Conservation (phyloP, 92 coral and sea anemone species). For the Paragorgia papillata region DNA sequence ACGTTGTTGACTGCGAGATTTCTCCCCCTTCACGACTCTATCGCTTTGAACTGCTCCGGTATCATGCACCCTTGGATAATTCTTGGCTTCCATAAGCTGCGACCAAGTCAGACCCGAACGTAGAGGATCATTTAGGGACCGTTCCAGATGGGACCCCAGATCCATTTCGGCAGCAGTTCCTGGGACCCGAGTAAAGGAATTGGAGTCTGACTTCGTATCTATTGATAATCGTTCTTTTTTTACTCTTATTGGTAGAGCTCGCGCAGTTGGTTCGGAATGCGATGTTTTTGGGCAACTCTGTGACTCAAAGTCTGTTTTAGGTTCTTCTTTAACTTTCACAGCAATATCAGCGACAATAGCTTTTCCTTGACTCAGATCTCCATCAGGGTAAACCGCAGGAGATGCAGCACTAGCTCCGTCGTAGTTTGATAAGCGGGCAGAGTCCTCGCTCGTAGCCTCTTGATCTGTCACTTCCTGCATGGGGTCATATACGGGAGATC, state of each 20-base stretch:
- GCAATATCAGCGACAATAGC: not conserved
- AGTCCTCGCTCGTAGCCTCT: too few relatives aligned
- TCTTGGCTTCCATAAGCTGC: slow-evolving; percentile 28
- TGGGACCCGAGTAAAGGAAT: not conserved
- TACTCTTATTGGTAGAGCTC: not conserved
- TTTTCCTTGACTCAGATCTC: too few relatives aligned
- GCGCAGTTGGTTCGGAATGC: not conserved
- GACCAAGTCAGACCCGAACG: slow-evolving; percentile 24
- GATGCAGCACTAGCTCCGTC: too few relatives aligned
- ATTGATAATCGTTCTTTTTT: slow-evolving; percentile 4
- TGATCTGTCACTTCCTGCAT: too few relatives aligned
- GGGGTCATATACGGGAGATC: too few relatives aligned
- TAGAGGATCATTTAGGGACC: not conserved
- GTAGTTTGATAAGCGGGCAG: too few relatives aligned
- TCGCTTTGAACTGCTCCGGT: not conserved
- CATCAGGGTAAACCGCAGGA: too few relatives aligned
- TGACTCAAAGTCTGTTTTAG: not conserved
- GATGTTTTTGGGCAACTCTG: not conserved
- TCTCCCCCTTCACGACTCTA: not conserved
- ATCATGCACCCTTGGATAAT: slow-evolving; percentile 10
- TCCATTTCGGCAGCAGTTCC: slow-evolving; percentile 5
- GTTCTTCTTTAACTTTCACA: slow-evolving; percentile 19
- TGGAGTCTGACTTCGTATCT: not conserved
- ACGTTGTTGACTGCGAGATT: not conserved
- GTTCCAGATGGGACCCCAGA: slow-evolving; percentile 26